phyloP scores from a whole-genome alignment of 2,888 invertebrate species.

The Ennomos fuscantarius region DNA sequence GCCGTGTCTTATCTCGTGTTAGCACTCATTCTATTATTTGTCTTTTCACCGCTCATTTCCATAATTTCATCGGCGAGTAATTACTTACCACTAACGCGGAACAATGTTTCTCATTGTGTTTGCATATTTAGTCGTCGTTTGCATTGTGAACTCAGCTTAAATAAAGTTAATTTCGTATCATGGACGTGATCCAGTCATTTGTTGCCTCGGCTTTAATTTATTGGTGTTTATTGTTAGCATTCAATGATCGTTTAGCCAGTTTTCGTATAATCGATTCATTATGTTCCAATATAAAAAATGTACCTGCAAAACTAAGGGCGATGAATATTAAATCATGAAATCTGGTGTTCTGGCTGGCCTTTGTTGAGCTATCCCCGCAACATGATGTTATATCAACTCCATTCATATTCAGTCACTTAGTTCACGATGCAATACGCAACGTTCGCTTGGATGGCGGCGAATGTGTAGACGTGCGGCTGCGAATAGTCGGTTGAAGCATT shows the following conservation, averaged over 20 bases:
- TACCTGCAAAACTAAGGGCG: too few relatives aligned
- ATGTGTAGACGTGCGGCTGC: slow-evolving; percentile 22
- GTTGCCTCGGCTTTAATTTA: slow-evolving; percentile 20
- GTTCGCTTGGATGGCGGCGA: slow-evolving; percentile 22
- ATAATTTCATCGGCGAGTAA: slow-evolving; percentile 83
- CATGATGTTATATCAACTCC: too few relatives aligned
- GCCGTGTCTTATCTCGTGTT: slow-evolving; percentile 85
- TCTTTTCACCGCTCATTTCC: slow-evolving; percentile 85
- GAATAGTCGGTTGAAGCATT: slow-evolving; percentile 44
- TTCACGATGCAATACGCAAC: slow-evolving; percentile 45
- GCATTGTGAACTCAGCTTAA: slow-evolving; percentile 65
- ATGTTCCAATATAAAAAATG: too few relatives aligned
- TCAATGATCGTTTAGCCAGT: neutral
- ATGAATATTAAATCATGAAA: too few relatives aligned
- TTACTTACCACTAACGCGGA: slow-evolving; percentile 79
- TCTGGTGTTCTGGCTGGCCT: too few relatives aligned
- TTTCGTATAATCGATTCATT: too few relatives aligned
- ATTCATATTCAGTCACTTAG: slow-evolving; percentile 34
- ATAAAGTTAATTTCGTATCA: slow-evolving; percentile 55
- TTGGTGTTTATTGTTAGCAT: slow-evolving; percentile 27
- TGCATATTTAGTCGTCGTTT: slow-evolving; percentile 78
- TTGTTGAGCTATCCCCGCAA: too few relatives aligned
- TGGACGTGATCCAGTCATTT: slow-evolving; percentile 40
- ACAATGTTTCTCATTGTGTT: slow-evolving; percentile 73
- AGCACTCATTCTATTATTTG: slow-evolving; percentile 86